Conservation (phyloP, 2,888 invertebrate species). For the Eurois occulta region DNA sequence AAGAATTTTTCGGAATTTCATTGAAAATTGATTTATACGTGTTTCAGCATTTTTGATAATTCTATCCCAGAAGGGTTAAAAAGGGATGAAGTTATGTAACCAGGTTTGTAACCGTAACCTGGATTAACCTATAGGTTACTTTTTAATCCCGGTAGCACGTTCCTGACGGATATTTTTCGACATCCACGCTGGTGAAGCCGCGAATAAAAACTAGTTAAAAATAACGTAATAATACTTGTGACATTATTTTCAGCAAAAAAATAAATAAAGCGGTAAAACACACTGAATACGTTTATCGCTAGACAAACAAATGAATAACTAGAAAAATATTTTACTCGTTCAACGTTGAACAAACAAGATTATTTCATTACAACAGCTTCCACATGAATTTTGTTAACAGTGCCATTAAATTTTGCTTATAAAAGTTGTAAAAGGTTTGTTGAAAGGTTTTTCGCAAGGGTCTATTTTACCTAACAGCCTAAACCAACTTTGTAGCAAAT, state of each 20-base stretch:
- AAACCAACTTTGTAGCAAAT: constrained; percentile 67
- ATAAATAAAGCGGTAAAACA: constrained; percentile 28
- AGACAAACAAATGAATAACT: constrained; percentile 39
- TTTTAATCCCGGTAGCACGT: no score
- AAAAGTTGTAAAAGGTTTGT: constrained; percentile 35
- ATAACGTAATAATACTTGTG: constrained; percentile 2
- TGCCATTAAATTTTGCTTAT: constrained; percentile 18
- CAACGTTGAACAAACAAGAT: constrained; percentile 49
- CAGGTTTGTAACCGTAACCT: no score
- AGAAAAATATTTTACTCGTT: constrained; percentile 48
- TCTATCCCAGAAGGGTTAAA: no score
- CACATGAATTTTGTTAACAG: constrained; percentile 25
- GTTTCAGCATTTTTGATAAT: no score
- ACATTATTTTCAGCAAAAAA: constrained; percentile 19
- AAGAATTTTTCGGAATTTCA: no score
- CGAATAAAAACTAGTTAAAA: no score
- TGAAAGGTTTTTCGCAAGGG: constrained; percentile 31
- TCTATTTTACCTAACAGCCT: constrained; percentile 61
- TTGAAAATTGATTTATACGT: no score
- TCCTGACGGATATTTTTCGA: no score
- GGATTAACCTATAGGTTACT: no score
- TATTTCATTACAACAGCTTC: constrained; percentile 41
- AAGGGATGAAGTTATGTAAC: no score
- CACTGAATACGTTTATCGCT: constrained; percentile 13
- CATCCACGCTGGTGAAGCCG: no score